These are phyloP conservation scores for Dryocosmus kuriphilus DNA, from an alignment of 2,888 invertebrate species.

Conservation along the genomic window DNA sequence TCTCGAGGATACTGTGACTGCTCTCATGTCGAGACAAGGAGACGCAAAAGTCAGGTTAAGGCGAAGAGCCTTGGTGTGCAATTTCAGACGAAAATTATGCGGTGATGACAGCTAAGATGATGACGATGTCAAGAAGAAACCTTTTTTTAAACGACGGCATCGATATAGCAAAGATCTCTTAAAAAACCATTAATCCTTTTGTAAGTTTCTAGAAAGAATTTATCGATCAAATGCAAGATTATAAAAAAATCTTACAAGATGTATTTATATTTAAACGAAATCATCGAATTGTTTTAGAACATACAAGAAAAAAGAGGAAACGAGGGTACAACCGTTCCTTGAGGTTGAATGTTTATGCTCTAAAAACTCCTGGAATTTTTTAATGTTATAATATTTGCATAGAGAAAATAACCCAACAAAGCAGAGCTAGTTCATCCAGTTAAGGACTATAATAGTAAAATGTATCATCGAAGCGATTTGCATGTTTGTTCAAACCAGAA, in stretches of 20 bases:
- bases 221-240: neutral
- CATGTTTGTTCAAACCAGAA: no score
- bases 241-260: neutral
- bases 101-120: neutral
- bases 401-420: no score
- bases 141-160: neutral
- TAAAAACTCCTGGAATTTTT: neutral
- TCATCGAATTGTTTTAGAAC: neutral
- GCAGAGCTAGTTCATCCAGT: neutral
- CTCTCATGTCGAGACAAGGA: conserved; percentile 20
- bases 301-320: neutral
- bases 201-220: neutral
- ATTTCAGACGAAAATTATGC: conserved; percentile 31
- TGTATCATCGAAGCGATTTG: no score
- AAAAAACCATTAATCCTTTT: neutral
- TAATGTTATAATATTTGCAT: neutral
- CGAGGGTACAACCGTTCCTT: neutral
- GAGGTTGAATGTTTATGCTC: neutral
- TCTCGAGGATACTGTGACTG: conserved; percentile 36
- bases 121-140: conserved; percentile 8
- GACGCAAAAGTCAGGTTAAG: conserved; percentile 25
- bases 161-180: neutral
- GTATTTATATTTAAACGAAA: neutral
- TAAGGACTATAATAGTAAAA: neutral
- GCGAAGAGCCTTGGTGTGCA: conserved; percentile 16